Base-by-base conservation (phyloP, 1,140 invertebrate species). In the Camponotus vicinus region DNA sequence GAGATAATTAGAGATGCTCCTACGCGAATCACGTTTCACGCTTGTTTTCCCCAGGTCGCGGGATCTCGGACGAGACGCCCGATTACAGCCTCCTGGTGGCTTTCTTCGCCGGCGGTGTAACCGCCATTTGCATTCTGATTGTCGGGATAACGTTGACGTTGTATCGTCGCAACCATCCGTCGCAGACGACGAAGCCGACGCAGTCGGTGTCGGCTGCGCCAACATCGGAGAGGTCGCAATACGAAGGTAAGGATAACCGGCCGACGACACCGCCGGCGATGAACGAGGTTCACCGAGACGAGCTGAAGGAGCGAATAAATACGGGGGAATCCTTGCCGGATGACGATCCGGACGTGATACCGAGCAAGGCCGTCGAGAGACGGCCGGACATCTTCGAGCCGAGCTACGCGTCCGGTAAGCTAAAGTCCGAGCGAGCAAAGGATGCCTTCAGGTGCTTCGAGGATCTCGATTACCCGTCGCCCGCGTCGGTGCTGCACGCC, bases 81-180 rank as follows among this genome's bases (percentile, higher is more conserved):
- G 93, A 94, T 76, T 94, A 94, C 76, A 94, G 93, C 86, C 89
- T 94, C 21, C 66, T 94, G 78, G 92, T 94, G 9, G 93, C 93
- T 2, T 94, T 92, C 83, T 94, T 94, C 76, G 93, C 93, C 27
- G 93, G 93, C 13, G 92, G 93, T 11, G 61, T 94, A 57, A 94
- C 93, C 3, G 93, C 93, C 6, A 83, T 93, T n/a, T 94, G 93
- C 79, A 94, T 94, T 45, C 89, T 94, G 57, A 89, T 94, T 13
- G 90, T 94, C 1, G 93, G 92, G 37, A 86, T 94, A n/a, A 94
- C 92, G 9, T 64, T 94, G 71, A 94, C 93, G 3, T 61, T 94
- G 11, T 93, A 94, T 63, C 91, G 93, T 40, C 91, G 93, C 0
- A 91, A 69, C 59, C 91, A 93, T 70, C 87, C 92, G 18, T 87